Evolutionary conservation across 2,113 vertebrate genomes (phyloP).

Genomic region (Zootoca vivipara): DNA sequence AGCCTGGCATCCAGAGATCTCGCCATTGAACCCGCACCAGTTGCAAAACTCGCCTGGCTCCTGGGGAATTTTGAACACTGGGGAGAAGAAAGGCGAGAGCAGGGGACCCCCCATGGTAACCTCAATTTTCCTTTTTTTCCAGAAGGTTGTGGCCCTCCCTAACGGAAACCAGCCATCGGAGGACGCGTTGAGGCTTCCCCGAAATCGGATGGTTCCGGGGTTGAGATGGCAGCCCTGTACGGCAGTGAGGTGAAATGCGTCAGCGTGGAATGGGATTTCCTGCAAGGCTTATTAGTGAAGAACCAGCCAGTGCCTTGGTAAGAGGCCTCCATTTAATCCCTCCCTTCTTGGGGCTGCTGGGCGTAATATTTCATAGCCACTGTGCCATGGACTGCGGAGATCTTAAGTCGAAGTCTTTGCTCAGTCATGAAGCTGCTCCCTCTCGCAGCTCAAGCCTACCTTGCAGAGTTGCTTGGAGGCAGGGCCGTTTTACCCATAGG

Average conservation of each 20-base stretch:
- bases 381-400: neutral
- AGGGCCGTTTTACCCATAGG: too few relatives aligned
- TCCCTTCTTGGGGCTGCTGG: neutral
- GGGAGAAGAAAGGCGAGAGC: neutral
- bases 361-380: neutral
- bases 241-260: constrained; percentile 85
- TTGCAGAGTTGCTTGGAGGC: neutral
- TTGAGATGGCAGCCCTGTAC: constrained; percentile 84
- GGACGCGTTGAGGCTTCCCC: constrained; percentile 70
- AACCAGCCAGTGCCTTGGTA: constrained; percentile 87
- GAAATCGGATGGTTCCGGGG: constrained; percentile 38
- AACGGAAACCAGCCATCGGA: constrained; percentile 69
- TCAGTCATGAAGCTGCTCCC: neutral
- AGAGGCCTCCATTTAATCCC: constrained; percentile 47
- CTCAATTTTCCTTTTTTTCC: constrained; percentile 18
- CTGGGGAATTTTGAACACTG: neutral
- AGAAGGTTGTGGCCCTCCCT: constrained; percentile 70
- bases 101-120: neutral
- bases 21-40: neutral
- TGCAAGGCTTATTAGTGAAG: constrained; percentile 87
- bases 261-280: constrained; percentile 89
- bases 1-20: neutral
- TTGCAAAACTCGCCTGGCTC: neutral
- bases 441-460: neutral
- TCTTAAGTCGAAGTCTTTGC: neutral